These are phyloP conservation scores for Tragelaphus buxtoni DNA, from an alignment of 2,113 vertebrate species.

Conservation along the genomic window DNA sequence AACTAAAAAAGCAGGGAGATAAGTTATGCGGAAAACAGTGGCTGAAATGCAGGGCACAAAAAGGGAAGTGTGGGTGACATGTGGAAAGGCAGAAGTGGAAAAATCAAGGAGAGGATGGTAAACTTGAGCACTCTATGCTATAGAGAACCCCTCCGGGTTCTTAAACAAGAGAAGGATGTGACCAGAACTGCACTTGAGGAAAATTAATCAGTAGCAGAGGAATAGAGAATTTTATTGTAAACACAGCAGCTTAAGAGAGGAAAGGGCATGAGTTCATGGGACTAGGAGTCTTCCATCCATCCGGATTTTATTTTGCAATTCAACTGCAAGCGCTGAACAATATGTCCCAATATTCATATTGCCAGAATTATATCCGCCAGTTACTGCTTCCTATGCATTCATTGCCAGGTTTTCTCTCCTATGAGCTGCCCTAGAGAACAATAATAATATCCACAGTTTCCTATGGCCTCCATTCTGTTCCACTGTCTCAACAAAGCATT, in stretches of 20 bases:
- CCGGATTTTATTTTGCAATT: slow-evolving; percentile 8
- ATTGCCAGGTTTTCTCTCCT: slow-evolving; percentile 67
- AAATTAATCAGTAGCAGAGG: not conserved
- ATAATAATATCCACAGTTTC: slow-evolving; percentile 57
- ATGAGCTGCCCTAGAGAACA: slow-evolving; percentile 73
- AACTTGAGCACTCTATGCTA: not conserved
- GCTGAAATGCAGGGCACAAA: not conserved
- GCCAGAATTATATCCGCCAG: slow-evolving; percentile 48
- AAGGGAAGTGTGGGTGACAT: not conserved
- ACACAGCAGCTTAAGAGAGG: not conserved
- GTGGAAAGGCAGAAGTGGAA: not conserved
- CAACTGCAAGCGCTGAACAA: slow-evolving; percentile 36
- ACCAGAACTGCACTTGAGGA: not conserved
- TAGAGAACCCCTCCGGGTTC: not conserved
- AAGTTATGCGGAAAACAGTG: too few relatives aligned
- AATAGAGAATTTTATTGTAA: not conserved
- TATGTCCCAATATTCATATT: slow-evolving; percentile 64
- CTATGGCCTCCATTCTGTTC: not conserved
- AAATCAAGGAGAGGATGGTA: not conserved
- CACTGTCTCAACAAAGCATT: not conserved
- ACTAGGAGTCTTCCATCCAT: not conserved
- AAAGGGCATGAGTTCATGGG: not conserved
- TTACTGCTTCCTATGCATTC: slow-evolving; percentile 65
- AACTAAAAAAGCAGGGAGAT: not conserved
- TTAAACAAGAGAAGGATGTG: not conserved